A percentile compares a stretch with the other conserved stretches of the same genome.
Evolutionary conservation across 2,113 vertebrate species (phyloP).

Genomic region (Holacanthus passer): DNA sequence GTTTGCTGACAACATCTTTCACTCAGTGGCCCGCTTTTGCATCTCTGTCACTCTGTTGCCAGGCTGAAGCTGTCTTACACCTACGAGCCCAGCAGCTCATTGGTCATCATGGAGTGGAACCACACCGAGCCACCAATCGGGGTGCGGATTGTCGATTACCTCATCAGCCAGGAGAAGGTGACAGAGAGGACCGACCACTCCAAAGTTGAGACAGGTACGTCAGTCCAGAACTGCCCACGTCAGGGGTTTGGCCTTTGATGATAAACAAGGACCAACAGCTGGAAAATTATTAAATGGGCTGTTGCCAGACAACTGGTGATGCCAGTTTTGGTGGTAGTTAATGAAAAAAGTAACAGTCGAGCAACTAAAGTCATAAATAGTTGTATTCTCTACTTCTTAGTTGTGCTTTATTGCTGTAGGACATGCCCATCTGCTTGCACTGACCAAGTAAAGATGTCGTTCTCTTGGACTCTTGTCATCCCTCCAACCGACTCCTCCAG

Average conservation of each 20-base stretch:
- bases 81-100: conserved; percentile 96
- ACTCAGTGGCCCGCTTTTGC: conserved; percentile 5
- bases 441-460: not conserved
- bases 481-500: not conserved
- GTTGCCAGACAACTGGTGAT: conserved; percentile 23
- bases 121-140: conserved; percentile 96
- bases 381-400: not conserved
- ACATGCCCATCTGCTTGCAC: not conserved
- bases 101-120: conserved; percentile 96
- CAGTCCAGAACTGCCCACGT: not conserved
- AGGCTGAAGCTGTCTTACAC: conserved; percentile 92
- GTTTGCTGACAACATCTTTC: conserved; percentile 41
- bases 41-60: conserved; percentile 41
- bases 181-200: conserved; percentile 96
- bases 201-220: conserved; percentile 95
- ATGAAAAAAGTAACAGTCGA: not conserved
- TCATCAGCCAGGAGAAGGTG: conserved; percentile 97
- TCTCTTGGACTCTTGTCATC: not conserved
- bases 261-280: not conserved
- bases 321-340: not conserved
- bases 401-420: not conserved
- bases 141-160: conserved; percentile 95
- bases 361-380: not conserved
- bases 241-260: not conserved
- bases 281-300: not conserved